Base-by-base conservation (phyloP, 1,140 invertebrate species). In the Magallana ariakensis region DNA sequence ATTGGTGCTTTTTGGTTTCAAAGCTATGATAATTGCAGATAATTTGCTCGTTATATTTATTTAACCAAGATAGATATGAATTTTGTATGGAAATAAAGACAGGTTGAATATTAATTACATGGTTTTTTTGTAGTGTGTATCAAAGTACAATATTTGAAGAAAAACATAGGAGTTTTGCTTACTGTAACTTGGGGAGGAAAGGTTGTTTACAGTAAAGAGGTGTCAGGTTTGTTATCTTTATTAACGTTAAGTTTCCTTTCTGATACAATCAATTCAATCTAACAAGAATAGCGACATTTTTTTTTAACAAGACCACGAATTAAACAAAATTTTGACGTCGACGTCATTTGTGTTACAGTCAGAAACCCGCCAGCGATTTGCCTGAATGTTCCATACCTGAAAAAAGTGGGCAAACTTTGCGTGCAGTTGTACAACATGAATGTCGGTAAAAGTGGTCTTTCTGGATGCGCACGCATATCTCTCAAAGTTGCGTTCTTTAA, bases 351-450 rank as follows among this genome's bases (percentile, higher is more conserved):
- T 19, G 16, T 15, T 83, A 9, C 19, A 83, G 81, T 56, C 16
- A n/a, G 56, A 56, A 83, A 83, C 16, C 46, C 81, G 19, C 81
- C 81, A 56, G 15, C 81, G 11, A 10, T 83, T 56, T 83, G 81
- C 56, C 56, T 83, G 81, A 83, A 83, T 56, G 56, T 83, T 11
- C 81, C 81, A 56, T 19, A 19, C 6, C 54, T 83, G 53, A n/a
- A n/a, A 57, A 83, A 83, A 54, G 19, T 56, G 1, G 81, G n/a
- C n/a, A 83, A 83, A 83, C 54, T 55, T 55, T 83, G 81, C 8
- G 26, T 83, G 8, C 46, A 83, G 10, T n/a, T 83, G 8, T 83
- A 83, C 53, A 83, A 56, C 16, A 22, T 83, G 22, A 3, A 55
- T 22, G 81, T 56, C 11, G 54, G 54, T 19, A 26, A 26, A 10